A percentile compares a stretch with the other conserved stretches of the same genome.
These are phyloP conservation scores for Hyposmocoma kahamanoa DNA, from an alignment of 1,140 invertebrate genomes.

Conservation along the genomic window DNA sequence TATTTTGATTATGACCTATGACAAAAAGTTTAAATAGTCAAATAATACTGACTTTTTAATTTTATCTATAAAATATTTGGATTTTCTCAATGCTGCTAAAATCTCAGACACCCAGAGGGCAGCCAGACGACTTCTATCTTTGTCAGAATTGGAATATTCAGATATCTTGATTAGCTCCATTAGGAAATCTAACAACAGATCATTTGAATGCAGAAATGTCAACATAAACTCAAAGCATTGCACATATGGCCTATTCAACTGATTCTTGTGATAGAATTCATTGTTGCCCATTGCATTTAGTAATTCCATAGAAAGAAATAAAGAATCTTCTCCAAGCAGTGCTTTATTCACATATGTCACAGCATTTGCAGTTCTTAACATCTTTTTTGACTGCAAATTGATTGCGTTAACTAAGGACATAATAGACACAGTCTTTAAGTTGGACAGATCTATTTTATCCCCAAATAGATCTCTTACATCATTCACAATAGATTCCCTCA, in stretches of 20 bases:
- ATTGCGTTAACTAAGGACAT: conserved; percentile 34
- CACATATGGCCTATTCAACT: conserved; percentile 36
- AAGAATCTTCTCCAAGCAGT: conserved; percentile 47
- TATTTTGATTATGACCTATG: too few relatives aligned
- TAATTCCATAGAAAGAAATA: conserved; percentile 53
- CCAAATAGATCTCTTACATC: conserved; percentile 49
- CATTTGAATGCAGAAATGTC: conserved; percentile 66
- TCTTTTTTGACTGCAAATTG: conserved; percentile 31
- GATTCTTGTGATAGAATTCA: conserved; percentile 20
- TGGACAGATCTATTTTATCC: conserved; percentile 35
- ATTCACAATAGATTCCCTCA: conserved; percentile 47
- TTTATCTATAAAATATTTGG: conserved; percentile 43
- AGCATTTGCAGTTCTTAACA: conserved; percentile 28
- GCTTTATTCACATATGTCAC: conserved; percentile 30
- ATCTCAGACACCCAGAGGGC: conserved; percentile 75
- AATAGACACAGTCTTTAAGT: conserved; percentile 41
- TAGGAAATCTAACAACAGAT: conserved; percentile 68
- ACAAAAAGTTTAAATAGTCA: not conserved
- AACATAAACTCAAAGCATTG: conserved; percentile 74
- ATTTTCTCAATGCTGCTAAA: conserved; percentile 60
- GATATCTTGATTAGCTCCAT: conserved; percentile 66
- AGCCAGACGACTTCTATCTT: conserved; percentile 55
- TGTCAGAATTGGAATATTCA: conserved; percentile 39
- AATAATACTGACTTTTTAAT: conserved; percentile 40
- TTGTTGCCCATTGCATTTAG: conserved; percentile 31